These are phyloP conservation scores for Danaus chrysippus DNA, from an alignment of 2,888 invertebrate species.

Conservation along the genomic window DNA sequence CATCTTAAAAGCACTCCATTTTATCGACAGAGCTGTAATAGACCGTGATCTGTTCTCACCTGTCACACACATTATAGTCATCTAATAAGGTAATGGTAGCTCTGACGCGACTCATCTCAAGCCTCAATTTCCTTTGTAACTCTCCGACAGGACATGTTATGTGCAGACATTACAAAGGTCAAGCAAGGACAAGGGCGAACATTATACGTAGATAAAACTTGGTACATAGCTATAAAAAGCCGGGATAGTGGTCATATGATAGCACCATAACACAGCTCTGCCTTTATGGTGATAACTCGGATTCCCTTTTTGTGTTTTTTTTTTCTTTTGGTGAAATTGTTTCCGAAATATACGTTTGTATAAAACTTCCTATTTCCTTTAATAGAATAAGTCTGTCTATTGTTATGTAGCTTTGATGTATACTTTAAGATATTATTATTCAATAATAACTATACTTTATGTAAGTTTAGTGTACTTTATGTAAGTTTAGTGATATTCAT, in stretches of 20 bases:
- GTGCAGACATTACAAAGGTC: constrained; percentile 36
- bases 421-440: no score
- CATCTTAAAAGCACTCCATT: not conserved
- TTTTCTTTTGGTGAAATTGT: constrained; percentile 12
- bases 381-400: no score
- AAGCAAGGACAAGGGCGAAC: constrained; percentile 36
- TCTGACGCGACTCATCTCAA: constrained; percentile 20
- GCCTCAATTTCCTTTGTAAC: constrained; percentile 36
- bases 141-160: constrained; percentile 32
- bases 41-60: not conserved
- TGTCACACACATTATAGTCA: constrained; percentile 4
- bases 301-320: constrained; percentile 16
- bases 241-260: constrained; percentile 29
- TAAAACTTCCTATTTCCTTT: not conserved
- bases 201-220: constrained; percentile 30
- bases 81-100: not conserved
- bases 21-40: not conserved
- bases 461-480: no score
- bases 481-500: no score
- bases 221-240: constrained; percentile 29
- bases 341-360: not conserved
- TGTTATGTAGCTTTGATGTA: no score
- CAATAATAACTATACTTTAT: no score
- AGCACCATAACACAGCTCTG: constrained; percentile 24
- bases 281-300: constrained; percentile 29